Evolutionary conservation across 2,113 vertebrate genomes (phyloP).

Genomic region (Xiphophorus hellerii): DNA sequence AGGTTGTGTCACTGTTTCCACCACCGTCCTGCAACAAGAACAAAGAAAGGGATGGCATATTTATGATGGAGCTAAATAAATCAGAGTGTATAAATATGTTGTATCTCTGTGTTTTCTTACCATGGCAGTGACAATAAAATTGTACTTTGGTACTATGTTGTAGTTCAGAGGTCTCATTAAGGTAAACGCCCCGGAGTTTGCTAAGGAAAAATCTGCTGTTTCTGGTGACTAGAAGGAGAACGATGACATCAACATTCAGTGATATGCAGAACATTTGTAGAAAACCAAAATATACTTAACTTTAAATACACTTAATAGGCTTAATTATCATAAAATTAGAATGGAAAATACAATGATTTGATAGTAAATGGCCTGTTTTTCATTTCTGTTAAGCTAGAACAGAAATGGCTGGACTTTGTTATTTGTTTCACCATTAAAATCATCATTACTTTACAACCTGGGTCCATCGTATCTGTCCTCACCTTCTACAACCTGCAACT

Average conservation of each 20-base stretch:
- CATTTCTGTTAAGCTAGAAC: no score
- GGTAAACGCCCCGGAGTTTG: constrained; percentile 68
- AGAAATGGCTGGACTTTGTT: no score
- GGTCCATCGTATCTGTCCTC: no score
- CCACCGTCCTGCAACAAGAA: constrained; percentile 50
- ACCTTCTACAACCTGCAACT: no score
- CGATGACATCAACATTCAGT: background rate
- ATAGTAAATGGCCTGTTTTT: no score
- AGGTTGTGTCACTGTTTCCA: constrained; percentile 33
- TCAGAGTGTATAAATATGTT: background rate
- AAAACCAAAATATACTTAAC: no score
- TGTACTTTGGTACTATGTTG: constrained; percentile 68
- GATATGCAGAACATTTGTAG: no score
- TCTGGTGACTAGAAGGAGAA: constrained; percentile 62
- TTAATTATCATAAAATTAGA: no score
- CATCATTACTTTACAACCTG: no score
- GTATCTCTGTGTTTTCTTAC: constrained; percentile 46
- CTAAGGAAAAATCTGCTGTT: constrained; percentile 72
- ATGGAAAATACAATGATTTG: no score
- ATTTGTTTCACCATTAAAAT: no score
- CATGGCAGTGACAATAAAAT: constrained; percentile 74
- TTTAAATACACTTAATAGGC: no score
- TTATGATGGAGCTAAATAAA: background rate
- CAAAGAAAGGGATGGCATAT: background rate
- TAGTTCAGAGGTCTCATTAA: constrained; percentile 78